Conservation (phyloP, 2,797 vertebrate genomes). For the Alosa sapidissima region DNA sequence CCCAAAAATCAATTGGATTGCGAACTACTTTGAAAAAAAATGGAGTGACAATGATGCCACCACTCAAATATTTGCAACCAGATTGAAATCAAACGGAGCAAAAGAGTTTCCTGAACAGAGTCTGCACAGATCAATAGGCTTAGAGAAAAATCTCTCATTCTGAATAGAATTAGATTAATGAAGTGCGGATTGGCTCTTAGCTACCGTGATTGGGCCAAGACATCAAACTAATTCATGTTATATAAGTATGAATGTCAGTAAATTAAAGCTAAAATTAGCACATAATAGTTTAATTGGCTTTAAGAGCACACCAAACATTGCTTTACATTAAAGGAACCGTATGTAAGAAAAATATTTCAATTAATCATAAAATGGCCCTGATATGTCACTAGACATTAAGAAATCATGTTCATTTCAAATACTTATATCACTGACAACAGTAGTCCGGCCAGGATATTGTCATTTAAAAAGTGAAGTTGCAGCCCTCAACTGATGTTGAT, state of each 20-base stretch:
- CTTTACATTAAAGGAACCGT: no score
- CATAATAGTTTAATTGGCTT: neutral
- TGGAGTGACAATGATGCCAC: neutral
- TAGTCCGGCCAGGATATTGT: no score
- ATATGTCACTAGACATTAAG: no score
- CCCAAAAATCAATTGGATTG: slow-evolving; percentile 8
- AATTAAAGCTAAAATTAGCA: no score
- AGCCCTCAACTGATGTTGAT: no score
- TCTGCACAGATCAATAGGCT: neutral
- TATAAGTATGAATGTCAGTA: neutral
- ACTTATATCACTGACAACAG: no score
- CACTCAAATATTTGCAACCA: slow-evolving; percentile 8
- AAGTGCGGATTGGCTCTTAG: neutral
- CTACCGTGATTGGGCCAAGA: neutral
- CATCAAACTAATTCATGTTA: neutral
- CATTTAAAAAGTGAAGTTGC: no score
- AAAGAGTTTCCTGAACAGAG: neutral
- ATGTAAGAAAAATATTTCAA: no score
- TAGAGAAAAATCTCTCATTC: slow-evolving; percentile 3
- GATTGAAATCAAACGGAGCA: neutral
- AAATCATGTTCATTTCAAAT: no score
- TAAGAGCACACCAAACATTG: neutral
- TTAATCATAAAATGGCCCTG: no score
- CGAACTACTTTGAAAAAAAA: neutral
- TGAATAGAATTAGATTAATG: neutral